A percentile compares a stretch with the other conserved stretches of the same genome.
phyloP scores from a whole-genome alignment of 1,140 invertebrate genomes.

The Parapsyche elsis region DNA sequence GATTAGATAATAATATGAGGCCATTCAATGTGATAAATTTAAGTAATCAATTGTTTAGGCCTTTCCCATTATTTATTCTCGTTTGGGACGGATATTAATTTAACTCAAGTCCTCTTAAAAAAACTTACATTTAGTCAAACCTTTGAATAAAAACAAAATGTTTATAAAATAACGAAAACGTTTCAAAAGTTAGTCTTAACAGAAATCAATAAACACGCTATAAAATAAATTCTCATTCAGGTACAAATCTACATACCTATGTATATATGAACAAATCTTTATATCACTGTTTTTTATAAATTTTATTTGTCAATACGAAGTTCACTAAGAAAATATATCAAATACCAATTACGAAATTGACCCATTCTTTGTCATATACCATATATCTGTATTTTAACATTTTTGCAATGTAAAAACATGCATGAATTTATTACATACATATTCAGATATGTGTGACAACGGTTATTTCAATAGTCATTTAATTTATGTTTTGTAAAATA shows the following conservation, averaged over 20 bases:
- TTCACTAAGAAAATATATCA: background rate
- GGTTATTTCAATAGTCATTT: background rate
- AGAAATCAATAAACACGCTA: background rate
- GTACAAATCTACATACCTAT: conserved; percentile 1
- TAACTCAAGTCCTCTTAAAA: background rate
- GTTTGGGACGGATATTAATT: conserved; percentile 28
- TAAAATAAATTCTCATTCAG: conserved; percentile 22
- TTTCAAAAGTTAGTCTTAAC: background rate
- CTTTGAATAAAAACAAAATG: background rate
- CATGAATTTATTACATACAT: background rate
- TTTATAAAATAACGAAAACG: background rate
- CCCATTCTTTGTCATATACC: background rate
- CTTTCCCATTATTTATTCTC: background rate
- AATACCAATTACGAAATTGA: background rate
- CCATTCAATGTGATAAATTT: too few relatives aligned
- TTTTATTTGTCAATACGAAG: background rate
- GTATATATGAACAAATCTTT: background rate
- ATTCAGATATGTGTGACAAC: background rate
- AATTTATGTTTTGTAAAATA: too few relatives aligned
- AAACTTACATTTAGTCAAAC: background rate
- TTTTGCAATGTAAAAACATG: background rate
- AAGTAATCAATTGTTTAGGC: background rate
- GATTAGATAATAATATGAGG: too few relatives aligned
- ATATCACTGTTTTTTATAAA: background rate
- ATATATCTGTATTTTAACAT: background rate